These are phyloP conservation scores for Lycopodina hypogea DNA, from an alignment of 37 sponge, comb jelly and placozoan genomes.

Conservation along the genomic window DNA sequence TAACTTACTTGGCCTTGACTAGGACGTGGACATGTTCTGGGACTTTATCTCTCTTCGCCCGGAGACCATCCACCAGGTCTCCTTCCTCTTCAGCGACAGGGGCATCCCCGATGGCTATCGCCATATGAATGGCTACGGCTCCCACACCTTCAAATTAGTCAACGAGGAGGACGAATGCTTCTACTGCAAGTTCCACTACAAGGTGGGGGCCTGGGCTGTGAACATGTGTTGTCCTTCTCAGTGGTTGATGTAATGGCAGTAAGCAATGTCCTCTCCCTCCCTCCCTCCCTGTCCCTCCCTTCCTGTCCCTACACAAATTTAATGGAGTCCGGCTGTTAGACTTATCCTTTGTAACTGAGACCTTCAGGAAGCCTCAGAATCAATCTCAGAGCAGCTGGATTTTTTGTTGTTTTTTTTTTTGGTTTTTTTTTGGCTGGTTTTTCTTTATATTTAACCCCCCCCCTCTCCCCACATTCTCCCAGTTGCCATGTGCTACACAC, in stretches of 20 bases:
- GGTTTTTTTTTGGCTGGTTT: too few species aligned
- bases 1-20: not conserved
- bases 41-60: constrained; percentile 83
- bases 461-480: too few species aligned
- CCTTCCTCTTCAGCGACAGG: constrained; percentile 84
- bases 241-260: not conserved
- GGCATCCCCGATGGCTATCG: constrained; percentile 88
- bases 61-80: constrained; percentile 87
- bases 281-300: too few species aligned
- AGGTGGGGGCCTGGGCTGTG: constrained; percentile 54
- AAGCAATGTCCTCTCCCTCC: not conserved
- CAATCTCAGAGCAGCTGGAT: too few species aligned
- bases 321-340: not conserved
- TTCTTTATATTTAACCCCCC: too few species aligned
- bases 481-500: too few species aligned
- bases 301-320: too few species aligned
- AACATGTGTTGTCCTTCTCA: too few species aligned
- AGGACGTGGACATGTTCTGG: constrained; percentile 92
- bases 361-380: too few species aligned
- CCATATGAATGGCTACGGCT: constrained; percentile 87
- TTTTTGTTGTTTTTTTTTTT: too few species aligned
- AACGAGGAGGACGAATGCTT: constrained; percentile 52
- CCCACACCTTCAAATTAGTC: constrained; percentile 87
- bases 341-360: too few species aligned
- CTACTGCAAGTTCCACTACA: constrained; percentile 91